These are phyloP conservation scores for Isaurus tuberculatus DNA, from an alignment of 92 coral and sea anemone species.

Conservation along the genomic window DNA sequence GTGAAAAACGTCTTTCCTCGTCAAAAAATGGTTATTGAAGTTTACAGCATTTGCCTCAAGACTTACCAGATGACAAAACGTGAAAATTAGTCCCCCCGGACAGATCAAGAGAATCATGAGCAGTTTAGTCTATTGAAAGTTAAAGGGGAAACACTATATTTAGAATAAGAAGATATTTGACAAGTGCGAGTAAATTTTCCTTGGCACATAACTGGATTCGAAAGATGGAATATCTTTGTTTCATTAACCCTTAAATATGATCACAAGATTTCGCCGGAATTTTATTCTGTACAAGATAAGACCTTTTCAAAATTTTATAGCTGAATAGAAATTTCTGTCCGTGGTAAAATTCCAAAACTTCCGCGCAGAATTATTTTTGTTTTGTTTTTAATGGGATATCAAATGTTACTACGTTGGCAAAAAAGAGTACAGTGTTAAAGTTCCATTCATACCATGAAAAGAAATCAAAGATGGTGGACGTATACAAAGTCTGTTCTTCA, in stretches of 20 bases:
- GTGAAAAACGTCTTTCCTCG: no score
- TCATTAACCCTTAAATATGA: not conserved
- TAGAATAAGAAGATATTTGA: not conserved
- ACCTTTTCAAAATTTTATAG: no score
- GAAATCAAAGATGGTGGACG: no score
- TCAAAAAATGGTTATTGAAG: no score
- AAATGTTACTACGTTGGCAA: not conserved
- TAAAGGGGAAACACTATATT: slow-evolving; percentile 6
- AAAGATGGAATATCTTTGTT: not conserved
- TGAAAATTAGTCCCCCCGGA: slow-evolving; percentile 15
- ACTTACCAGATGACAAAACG: not conserved
- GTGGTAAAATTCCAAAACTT: not conserved
- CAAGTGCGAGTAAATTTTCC: not conserved
- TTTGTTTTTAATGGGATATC: not conserved
- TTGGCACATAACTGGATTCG: not conserved
- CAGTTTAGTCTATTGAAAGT: not conserved
- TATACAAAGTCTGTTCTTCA: not conserved
- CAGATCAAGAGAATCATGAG: not conserved
- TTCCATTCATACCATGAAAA: slow-evolving; percentile 28
- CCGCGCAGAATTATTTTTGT: not conserved
- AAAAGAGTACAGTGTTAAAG: not conserved
- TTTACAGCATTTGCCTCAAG: not conserved
- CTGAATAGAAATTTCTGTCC: not conserved
- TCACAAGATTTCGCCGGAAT: no score
- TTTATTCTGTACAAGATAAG: no score